Evolutionary conservation across 2,113 vertebrate species (phyloP), one percentile per base, ranked within the genome.

Genomic region (Pipa parva): DNA sequence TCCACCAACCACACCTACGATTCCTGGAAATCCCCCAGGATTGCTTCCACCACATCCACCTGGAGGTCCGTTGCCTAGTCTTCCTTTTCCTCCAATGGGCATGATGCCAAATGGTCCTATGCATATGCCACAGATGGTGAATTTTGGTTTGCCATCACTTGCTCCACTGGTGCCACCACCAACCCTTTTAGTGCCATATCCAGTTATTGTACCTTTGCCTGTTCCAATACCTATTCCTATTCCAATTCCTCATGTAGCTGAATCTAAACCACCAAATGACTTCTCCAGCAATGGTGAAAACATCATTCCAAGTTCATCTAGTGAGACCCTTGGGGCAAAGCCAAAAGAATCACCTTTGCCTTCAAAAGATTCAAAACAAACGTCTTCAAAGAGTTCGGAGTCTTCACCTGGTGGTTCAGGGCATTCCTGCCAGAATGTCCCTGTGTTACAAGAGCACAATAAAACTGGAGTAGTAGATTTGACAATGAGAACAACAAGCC

Each of bases 221-320:
- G 94, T 99, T 42, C 96, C 97, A 57, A 95, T 99, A 72, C 95
- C 97, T 29, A 97, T 99, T 69, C 97, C 97, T 6, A 94, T 99
- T 17, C 97, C 97, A 56, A 93, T 99, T 71, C 96, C 95, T 51
- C 87, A 91, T 64, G 76, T 86, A 46, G 87, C 87, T 0, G 92
- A 88, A 83, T 92, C 93, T 75, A 95, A 95, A 78, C 82, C 86
- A 66, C 90, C 89, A 66, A 91, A 89, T 1, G 91, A 95, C 68
- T 91, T 93, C 71, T 88, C 89, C 17, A 92, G 94, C 81, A 92
- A 89, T 1, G 89, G 88, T 0, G 88, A 91, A 78, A 89, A 80
- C 76, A 89, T 88, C 78, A 84, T 95, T 81, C 88, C 85, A 5
- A 88, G 84, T 68, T 87, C 87, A 75, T 89, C 91, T 22, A 89